Percentiles rank a stretch among this genome's conserved stretches.
These are phyloP conservation scores for Tetraneura akinire DNA, from an alignment of 1,140 invertebrate genomes.

Conservation along the genomic window DNA sequence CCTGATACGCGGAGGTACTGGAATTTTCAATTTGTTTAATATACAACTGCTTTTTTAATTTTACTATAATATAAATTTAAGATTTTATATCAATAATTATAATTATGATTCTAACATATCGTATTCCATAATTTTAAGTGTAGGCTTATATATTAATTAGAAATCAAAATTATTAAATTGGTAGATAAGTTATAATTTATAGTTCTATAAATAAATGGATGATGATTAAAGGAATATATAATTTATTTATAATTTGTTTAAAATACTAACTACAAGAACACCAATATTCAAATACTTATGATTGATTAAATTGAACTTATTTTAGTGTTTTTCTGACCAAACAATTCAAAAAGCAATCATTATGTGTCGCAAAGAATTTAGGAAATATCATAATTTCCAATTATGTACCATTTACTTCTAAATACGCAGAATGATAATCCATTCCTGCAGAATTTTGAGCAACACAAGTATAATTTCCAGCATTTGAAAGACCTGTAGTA, in stretches of 20 bases:
- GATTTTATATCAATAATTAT: too few species aligned
- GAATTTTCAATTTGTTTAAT: conserved; percentile 14
- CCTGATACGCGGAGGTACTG: conserved; percentile 69
- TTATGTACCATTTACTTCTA: conserved; percentile 49
- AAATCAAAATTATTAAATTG: too few species aligned
- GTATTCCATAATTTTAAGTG: background rate
- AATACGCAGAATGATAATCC: conserved; percentile 66
- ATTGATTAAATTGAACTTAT: background rate
- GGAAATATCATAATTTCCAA: background rate
- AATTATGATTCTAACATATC: background rate
- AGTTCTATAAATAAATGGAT: background rate
- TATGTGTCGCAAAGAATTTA: background rate
- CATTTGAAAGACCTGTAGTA: conserved; percentile 71
- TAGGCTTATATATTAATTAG: background rate
- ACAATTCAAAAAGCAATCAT: conserved; percentile 1
- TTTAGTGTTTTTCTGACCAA: background rate
- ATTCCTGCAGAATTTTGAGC: conserved; percentile 88
- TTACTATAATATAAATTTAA: too few species aligned
- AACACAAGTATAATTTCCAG: conserved; percentile 91
- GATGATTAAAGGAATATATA: background rate
- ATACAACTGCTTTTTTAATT: too few species aligned
- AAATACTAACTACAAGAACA: conserved; percentile 19
- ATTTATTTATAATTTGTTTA: background rate
- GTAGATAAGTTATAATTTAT: too few species aligned
- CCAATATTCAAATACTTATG: background rate